Conservation (phyloP, 1,140 invertebrate species). For the Lamellibrachia luymesi region DNA sequence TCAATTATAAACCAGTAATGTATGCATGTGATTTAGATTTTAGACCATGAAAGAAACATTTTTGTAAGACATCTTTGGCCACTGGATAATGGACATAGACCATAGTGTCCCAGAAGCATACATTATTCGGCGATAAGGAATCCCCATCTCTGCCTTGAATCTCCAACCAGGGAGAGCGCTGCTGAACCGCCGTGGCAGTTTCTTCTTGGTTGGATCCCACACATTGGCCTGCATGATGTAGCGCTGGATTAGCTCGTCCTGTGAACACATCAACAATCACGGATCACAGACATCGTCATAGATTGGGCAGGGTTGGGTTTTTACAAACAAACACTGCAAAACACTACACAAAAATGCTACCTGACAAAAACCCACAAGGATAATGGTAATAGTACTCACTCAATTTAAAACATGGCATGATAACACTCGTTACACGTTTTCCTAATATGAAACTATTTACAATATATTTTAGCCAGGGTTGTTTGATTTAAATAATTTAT, state of each 20-base stretch:
- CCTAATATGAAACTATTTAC: no score
- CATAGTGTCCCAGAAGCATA: slow-evolving; percentile 57
- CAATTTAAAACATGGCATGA: no score
- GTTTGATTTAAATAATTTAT: no score
- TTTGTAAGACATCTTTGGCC: background rate
- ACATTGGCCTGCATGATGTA: slow-evolving; percentile 69
- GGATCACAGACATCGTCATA: background rate
- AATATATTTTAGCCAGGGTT: no score
- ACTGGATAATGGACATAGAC: background rate
- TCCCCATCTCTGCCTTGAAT: slow-evolving; percentile 72
- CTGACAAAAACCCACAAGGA: background rate
- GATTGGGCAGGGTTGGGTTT: background rate
- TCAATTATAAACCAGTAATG: background rate
- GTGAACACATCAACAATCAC: slow-evolving; percentile 16
- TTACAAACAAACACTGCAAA: background rate
- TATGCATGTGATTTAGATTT: background rate
- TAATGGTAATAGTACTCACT: background rate
- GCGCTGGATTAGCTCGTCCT: slow-evolving; percentile 45
- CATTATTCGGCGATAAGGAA: slow-evolving; percentile 70
- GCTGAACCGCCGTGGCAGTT: slow-evolving; percentile 72
- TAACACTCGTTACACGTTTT: no score
- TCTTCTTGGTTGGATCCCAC: slow-evolving; percentile 76
- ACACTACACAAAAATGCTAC: background rate
- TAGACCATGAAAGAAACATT: background rate
- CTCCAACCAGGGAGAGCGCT: slow-evolving; percentile 68